Evolutionary conservation across 2,888 invertebrate genomes (phyloP), one percentile per base, ranked within the genome.

Genomic region (Drosophila hamatofila): DNA sequence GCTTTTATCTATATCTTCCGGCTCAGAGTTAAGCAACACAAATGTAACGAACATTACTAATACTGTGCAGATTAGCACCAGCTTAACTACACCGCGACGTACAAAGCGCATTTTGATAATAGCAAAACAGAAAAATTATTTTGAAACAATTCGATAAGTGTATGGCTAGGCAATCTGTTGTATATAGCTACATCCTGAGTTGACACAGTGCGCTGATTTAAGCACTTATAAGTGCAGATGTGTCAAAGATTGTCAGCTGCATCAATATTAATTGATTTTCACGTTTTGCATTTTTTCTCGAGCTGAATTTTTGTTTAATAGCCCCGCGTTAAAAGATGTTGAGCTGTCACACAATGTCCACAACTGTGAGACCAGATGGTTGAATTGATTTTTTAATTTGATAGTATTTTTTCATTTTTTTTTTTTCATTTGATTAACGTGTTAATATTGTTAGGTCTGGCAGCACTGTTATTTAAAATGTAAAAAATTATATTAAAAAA

Each of bases 41-140:
- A 84, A 44, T 0, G 79, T 55, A 4, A 73, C 57, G 33, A 90
- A 37, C 41, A 73, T 18, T 6, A 66, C n/a, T 0, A 72, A 44
- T 2, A 62, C 23, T 54, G 57, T 30, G 46, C 70, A 48, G 2
- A 61, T 54, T 0, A 86, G 14, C 1, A 59, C 51, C 25, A 81
- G 73, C 59, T 88, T 89, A 52, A 78, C 80, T 1, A 82, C 78
- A 35, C 85, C 77, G 0, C 88, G 81, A 1, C 89, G 72, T n/a
- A 79, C 44, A 21, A 81, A 60, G 9, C 89, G 79, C 90, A 89
- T 89, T 67, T 75, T 44, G 8, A 21, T 84, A 0, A 54, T 66
- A 61, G 37, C 59, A 16, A 30, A 49, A n/a, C 3, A 9, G 51
- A 37, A 4, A 9, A 30, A 21, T 25, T 58, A 30, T 11, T 30